A percentile compares a stretch with the other conserved stretches of the same genome.
These are phyloP conservation scores for Halcyon badia DNA, from an alignment of 2,797 vertebrate species.

Conservation along the genomic window DNA sequence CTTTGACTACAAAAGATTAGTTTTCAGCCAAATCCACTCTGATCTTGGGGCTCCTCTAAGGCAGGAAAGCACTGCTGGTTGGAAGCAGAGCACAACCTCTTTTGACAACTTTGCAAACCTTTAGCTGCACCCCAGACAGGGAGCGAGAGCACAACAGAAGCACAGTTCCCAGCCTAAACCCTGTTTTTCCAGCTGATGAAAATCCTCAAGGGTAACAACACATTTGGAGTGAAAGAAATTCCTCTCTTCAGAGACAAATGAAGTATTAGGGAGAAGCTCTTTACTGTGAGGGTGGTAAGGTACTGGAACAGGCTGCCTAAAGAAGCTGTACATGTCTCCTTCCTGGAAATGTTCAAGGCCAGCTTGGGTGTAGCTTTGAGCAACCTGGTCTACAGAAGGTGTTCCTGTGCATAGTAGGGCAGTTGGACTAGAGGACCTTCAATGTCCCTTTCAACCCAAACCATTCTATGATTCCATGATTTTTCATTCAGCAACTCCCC, in stretches of 20 bases:
- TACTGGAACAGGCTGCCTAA: neutral
- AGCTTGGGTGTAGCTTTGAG: neutral
- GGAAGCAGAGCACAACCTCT: neutral
- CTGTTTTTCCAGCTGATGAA: neutral
- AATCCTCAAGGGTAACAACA: neutral
- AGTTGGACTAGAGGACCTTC: neutral
- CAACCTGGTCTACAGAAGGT: neutral
- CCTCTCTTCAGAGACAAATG: neutral
- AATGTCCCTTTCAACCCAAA: neutral
- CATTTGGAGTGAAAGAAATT: neutral
- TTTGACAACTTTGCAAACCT: neutral
- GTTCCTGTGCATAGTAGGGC: neutral
- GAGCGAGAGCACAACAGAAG: neutral
- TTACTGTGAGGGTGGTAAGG: neutral
- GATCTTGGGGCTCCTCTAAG: neutral
- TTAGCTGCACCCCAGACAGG: rapidly evolving
- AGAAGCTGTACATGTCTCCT: neutral
- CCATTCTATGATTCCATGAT: neutral
- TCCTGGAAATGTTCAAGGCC: neutral
- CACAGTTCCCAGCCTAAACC: neutral
- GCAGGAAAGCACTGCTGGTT: neutral
- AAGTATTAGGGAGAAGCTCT: neutral
- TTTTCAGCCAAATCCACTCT: neutral
- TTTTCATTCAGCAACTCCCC: neutral
- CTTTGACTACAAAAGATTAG: neutral